Base-by-base conservation (phyloP, 2,113 vertebrate genomes). In the Tachysurus fulvidraco region DNA sequence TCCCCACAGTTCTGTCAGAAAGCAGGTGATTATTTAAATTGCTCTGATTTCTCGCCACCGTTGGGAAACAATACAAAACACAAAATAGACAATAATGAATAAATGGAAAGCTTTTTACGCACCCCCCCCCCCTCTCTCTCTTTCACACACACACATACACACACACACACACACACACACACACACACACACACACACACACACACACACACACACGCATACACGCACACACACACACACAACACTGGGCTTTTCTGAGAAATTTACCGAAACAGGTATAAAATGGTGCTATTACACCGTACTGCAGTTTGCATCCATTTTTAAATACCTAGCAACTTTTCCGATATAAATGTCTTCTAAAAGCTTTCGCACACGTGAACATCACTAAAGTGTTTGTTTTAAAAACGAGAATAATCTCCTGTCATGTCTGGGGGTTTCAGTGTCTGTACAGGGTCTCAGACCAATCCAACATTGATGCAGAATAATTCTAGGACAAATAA, bases 11-110 rank as follows among this genome's bases (percentile, higher is more conserved):
- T 6, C 0, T 54, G 52, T 25, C 67, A 8, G 54, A 74, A 28
- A 74, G 54, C 54, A 59, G 19, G 67, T 73, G 67, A 84, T 84
- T 84, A 84, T 84, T 25, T 17, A 74, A 74, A 74, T 74, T 83
- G 46, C 25, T 74, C 71, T 6, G 71, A 71, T 74, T 79, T 59
- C 54, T 23, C 54, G 0, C 28, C 52, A 80, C 21, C 23, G 7
- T 17, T 54, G 23, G 25, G 5, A 0, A 17, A 77, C n/a, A 78
- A 9, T 28, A 17, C 76, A 11, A 71, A 73, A 73, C 7, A n/a
- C 9, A 25, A 41, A 73, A 25, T 17, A 60, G 6, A 21, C 28
- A 41, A 71, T 36, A 28, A 83, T 52, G 81, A 83, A 83, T 28
- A 50, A 52, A 50, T 83, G n/a, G 19, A 83, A 52, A 52, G 74